Evolutionary conservation across 2,888 invertebrate genomes (phyloP), one percentile per base, ranked within the genome.

Genomic region (Scaptomyza caliginosa): DNA sequence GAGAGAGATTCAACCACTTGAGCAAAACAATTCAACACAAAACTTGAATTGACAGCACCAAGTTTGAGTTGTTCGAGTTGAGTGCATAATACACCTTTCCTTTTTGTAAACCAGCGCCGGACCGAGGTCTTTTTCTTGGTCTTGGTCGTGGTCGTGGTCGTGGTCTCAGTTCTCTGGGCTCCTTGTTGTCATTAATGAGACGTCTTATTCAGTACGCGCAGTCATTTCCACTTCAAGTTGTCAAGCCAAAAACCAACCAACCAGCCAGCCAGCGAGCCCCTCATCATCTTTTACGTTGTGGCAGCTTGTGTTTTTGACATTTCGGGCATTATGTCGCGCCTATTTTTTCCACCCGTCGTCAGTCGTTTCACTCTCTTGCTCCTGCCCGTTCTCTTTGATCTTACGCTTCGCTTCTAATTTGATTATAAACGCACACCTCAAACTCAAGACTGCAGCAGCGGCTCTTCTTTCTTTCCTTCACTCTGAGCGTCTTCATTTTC

Each of bases 111-210:
- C 52, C 19, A 32, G 34, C 43, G 16, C 23, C 39, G 54, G 46
- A 30, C 26, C 17, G 28, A 45, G 11, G 17, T 42, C 10, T 8
- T 1, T 13, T 23, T 40, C 34, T 28, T 32, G 51, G 32, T 13
- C 23, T 19, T 16, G 36, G 24, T n/a, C 26, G 30, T 28, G 17
- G 42, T 2, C 43, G 7, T 17, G 16, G 23, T 43, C 26, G 28
- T 30, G 45, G 16, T 24, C 17, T 32, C 5, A 52, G 11, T 24
- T 19, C 11, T 28, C 40, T n/a, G 16, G 24, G 79, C 80, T 83
- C 74, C 88, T 86, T 84, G 83, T 86, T 88, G 86, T 85, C 89
- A 88, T 88, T 89, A 88, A 88, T 89, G 89, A 89, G 89, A 89
- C 88, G 89, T 89, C 87, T 78, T 83, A 86, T 75, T 88, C 72